These are phyloP conservation scores for Clusia tigrina DNA, from an alignment of 2,888 invertebrate species.

Conservation along the genomic window DNA sequence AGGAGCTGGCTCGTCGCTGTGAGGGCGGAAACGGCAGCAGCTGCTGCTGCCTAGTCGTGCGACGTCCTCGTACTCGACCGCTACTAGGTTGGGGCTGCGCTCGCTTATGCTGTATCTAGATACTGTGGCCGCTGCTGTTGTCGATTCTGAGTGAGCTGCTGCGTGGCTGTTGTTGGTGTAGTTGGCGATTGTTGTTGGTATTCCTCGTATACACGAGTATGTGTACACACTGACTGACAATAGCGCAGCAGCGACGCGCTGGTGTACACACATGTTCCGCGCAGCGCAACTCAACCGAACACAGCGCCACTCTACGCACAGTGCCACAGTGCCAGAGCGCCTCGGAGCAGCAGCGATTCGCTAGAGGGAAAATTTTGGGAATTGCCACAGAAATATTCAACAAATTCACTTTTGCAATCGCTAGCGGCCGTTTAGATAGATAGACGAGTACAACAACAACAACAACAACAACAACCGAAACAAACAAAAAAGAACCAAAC, in stretches of 20 bases:
- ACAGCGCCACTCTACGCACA: neutral
- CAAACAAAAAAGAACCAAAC: slow-evolving; percentile 3
- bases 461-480: too few relatives aligned
- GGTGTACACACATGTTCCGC: slow-evolving; percentile 29
- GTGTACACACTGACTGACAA: neutral
- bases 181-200: slow-evolving; percentile 1
- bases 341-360: neutral
- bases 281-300: slow-evolving; percentile 10
- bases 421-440: neutral
- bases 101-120: slow-evolving; percentile 6
- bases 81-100: neutral
- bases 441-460: neutral
- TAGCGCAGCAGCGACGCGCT: slow-evolving; percentile 10
- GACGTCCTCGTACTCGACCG: too few relatives aligned
- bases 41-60: slow-evolving; percentile 2
- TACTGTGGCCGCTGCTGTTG: neutral
- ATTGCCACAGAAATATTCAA: neutral
- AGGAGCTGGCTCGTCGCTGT: too few relatives aligned
- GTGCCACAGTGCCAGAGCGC: neutral
- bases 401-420: neutral
- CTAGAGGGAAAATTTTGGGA: neutral
- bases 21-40: neutral
- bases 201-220: neutral
- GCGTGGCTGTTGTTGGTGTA: neutral
- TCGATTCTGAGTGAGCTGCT: neutral